Base-by-base conservation (phyloP, 2,888 invertebrate genomes). In the Nipponacmea schrenckii region DNA sequence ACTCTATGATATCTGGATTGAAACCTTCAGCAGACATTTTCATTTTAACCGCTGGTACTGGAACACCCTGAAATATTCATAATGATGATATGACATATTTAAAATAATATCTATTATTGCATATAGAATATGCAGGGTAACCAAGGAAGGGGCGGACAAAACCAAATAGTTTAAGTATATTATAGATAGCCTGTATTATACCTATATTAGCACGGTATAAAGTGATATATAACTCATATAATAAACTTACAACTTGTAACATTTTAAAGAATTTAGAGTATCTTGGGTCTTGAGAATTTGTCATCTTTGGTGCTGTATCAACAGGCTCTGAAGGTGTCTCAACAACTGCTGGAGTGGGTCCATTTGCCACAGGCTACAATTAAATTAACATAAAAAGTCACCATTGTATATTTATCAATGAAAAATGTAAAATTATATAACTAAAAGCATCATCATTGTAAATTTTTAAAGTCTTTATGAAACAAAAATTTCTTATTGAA, bases 241-340 rank as follows among this genome's bases (percentile, higher is more conserved):
- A 39, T 8, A 39, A 39, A 81, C 88, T 80, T 80, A 89, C 96
- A 83, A 96, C 92, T 81, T 94, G 94, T 0, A 96, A 85, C 96
- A 97, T 96, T 91, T 95, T 96, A 73, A 96, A 93, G 90, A 93
- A 96, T 88, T 92, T 93, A 31, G 92, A 91, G 89, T 93, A 96
- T 79, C 92, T 91, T 5, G 92, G 92, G 87, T 94, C 93, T 68
- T 92, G 90, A 15, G 84, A 83, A 7, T 87, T 86, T 26, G 86
- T 83, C 70, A 81, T 85, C 14, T 75, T 72, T 31, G 80, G 77
- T 72, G 72, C 72, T 24, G 65, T 68, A 68, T 76, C 74, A 39
- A 74, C 69, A 27, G 73, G 56, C 39, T 39, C 39, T 46, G 66
- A 14, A 10, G 77, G 48, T 45, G 69, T 67, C 14, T 71, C 20